A percentile compares a stretch with the other conserved stretches of the same genome.
Conservation (phyloP, 64 coral and sea anemone species). For the Orbicella faveolata region DNA sequence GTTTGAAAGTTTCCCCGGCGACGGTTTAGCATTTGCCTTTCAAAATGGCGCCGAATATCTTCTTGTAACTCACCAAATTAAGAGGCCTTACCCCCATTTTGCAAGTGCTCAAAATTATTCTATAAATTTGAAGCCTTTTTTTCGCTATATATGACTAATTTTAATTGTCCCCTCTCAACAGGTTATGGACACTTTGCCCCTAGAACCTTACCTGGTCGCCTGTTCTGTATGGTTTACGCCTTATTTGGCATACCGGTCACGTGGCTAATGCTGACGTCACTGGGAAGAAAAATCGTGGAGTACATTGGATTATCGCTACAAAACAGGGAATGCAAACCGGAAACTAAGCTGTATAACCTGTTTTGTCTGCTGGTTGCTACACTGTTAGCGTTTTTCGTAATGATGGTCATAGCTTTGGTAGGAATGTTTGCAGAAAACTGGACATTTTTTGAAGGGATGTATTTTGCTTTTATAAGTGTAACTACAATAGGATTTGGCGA, state of each 20-base stretch:
- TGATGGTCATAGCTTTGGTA: conserved; percentile 66
- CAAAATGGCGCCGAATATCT: too few relatives aligned
- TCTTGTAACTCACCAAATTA: too few relatives aligned
- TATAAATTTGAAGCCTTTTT: neutral
- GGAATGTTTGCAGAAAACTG: conserved; percentile 78
- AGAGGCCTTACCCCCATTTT: too few relatives aligned
- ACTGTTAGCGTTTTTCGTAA: conserved; percentile 47
- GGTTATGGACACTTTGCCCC: conserved; percentile 87
- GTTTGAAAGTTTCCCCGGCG: too few relatives aligned
- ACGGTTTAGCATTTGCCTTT: too few relatives aligned
- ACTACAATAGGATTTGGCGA: conserved; percentile 94
- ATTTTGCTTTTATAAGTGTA: conserved; percentile 89
- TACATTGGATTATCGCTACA: conserved; percentile 62
- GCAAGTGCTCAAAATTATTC: too few relatives aligned
- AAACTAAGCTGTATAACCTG: conserved; percentile 64
- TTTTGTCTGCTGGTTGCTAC: conserved; percentile 59
- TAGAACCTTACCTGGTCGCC: conserved; percentile 55
- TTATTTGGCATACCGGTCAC: conserved; percentile 93
- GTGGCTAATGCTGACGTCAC: conserved; percentile 96
- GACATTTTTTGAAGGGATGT: conserved; percentile 90
- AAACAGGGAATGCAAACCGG: conserved; percentile 30
- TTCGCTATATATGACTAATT: neutral
- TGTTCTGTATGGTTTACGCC: conserved; percentile 88
- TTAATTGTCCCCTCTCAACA: neutral
- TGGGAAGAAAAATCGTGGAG: conserved; percentile 88